Evolutionary conservation across 2,888 invertebrate genomes (phyloP).

Genomic region (Catocala sponsa): DNA sequence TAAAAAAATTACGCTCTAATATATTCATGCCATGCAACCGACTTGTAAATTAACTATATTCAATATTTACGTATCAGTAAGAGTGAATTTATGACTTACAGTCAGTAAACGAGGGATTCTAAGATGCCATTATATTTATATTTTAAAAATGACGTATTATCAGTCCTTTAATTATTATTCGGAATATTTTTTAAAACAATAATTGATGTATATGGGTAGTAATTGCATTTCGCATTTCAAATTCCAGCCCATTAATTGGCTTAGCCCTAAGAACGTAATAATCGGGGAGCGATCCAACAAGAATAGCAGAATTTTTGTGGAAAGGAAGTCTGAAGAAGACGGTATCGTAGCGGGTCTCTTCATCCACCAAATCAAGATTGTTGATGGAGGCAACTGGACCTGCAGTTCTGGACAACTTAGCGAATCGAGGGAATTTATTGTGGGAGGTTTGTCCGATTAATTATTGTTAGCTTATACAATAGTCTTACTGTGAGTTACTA

Average conservation of each 20-base stretch:
- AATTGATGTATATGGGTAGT: too few species aligned
- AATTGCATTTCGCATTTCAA: not conserved
- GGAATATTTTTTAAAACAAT: too few species aligned
- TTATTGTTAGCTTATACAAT: not conserved
- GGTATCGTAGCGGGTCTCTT: slow-evolving; percentile 65
- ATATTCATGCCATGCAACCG: too few species aligned
- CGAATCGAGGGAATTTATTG: slow-evolving; percentile 70
- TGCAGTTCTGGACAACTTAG: slow-evolving; percentile 73
- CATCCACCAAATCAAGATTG: slow-evolving; percentile 67
- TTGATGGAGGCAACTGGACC: slow-evolving; percentile 81
- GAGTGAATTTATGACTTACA: too few species aligned
- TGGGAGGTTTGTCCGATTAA: slow-evolving; percentile 68
- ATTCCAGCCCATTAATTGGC: slow-evolving; percentile 77
- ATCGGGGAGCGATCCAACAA: slow-evolving; percentile 64
- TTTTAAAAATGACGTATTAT: too few species aligned
- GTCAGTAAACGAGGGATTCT: too few species aligned
- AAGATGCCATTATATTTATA: too few species aligned
- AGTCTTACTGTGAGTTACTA: too few species aligned
- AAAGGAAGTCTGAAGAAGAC: slow-evolving; percentile 55
- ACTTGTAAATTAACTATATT: too few species aligned
- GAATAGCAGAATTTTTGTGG: slow-evolving; percentile 72
- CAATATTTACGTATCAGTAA: too few species aligned
- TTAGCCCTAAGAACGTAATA: slow-evolving; percentile 61
- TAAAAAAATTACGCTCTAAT: too few species aligned
- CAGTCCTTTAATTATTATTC: too few species aligned